Percentiles rank a stretch among this genome's conserved stretches.
Evolutionary conservation across 2,888 invertebrate species (phyloP).

Genomic region (Agrochola lychnidis): DNA sequence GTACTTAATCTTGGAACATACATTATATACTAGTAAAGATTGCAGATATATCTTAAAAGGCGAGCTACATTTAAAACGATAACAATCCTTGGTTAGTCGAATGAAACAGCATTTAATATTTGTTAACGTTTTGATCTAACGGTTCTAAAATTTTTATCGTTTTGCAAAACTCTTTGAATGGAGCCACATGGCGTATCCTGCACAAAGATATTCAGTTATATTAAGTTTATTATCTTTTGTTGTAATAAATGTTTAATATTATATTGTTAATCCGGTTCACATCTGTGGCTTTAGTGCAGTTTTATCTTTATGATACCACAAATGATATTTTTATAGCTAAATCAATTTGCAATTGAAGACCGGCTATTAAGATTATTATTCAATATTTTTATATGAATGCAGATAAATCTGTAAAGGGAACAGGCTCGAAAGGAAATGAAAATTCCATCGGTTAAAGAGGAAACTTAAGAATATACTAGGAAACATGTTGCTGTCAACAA

Average conservation of each 20-base stretch:
- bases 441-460: neutral
- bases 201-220: constrained; percentile 23
- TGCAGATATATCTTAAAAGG: constrained; percentile 20
- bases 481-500: neutral
- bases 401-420: neutral
- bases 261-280: constrained; percentile 47
- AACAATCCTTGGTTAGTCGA: constrained; percentile 6
- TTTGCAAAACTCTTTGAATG: constrained; percentile 22
- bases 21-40: constrained; percentile 22
- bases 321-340: constrained; percentile 51
- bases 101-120: constrained; percentile 22
- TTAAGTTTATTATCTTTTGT: constrained; percentile 38
- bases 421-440: neutral
- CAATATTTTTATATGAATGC: neutral
- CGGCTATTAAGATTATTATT: neutral
- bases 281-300: constrained; percentile 41
- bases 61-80: constrained; percentile 33
- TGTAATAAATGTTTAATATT: constrained; percentile 36
- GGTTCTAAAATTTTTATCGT: constrained; percentile 13
- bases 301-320: constrained; percentile 50
- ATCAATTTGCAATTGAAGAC: constrained; percentile 38
- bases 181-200: constrained; percentile 28
- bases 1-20: constrained; percentile 33
- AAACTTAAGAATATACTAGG: neutral
- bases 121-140: constrained; percentile 22